Base-by-base conservation (phyloP, 2,797 vertebrate species). In the Amniataba percoides region DNA sequence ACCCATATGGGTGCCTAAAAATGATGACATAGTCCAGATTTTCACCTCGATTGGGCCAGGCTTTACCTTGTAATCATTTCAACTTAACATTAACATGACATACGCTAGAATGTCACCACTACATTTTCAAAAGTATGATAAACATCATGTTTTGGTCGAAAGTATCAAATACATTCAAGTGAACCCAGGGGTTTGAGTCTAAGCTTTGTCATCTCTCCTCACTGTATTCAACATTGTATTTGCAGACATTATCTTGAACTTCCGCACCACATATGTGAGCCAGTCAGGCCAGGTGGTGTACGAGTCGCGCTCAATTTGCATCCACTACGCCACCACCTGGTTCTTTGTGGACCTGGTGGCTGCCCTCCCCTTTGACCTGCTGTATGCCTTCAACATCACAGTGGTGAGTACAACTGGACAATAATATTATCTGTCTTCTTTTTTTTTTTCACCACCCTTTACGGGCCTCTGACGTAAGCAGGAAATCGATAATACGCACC, bases 261-360 rank as follows among this genome's bases (percentile, higher is more conserved):
- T 99, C 90, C 96, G 98, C 25, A 99, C 98, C 58, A 98, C 97
- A 1, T 99, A 96, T 0, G 98, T 99, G 85, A 99, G 97, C 93
- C 96, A 98, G 71, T 98, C 98, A 0, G 98, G 98, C 36, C 98
- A 99, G 93, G 98, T 99, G 90, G 95, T 98, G 78, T 99, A 98
- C 0, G 96, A 98, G 25, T 86, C 96, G 0, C 97, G 97, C 65
- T 96, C 97, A 87, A 99, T 99, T 88, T 98, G 97, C 91, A 95
- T 99, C 91, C 98, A 99, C 83, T 99, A 99, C 0, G 93, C 96
- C 92, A 97, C 97, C 84, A 97, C 97, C n/a, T 99, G 98, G 98
- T 99, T 99, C 94, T 97, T 99, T 0, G 96, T 99, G 77, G 98
- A 99, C 84, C 94, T 99, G 72, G 96, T 99, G 3, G 98, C 98